Base-by-base conservation (phyloP, 2,113 vertebrate species). In the Xyliphius kryptos region DNA sequence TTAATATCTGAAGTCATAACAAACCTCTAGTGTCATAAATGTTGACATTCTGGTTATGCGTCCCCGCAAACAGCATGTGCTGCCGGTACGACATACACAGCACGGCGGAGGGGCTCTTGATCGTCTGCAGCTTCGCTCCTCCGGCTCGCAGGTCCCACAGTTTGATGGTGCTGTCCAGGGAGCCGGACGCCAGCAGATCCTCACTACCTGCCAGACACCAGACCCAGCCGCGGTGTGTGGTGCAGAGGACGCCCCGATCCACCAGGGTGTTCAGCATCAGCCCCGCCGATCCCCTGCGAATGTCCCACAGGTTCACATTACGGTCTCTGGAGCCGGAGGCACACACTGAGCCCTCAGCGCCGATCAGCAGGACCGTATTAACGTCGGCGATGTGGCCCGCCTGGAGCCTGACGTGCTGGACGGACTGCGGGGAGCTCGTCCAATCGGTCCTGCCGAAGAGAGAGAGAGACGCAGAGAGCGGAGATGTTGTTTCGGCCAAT, bases 211-310 rank as follows among this genome's bases (percentile, higher is more conserved):
- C 91, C 71, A 97, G 79, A 1, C 90, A 91, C 91, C 92, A 95
- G 2, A 94, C 94, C 94, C 94, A 97, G 22, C 94, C 94, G 71
- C 86, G 79, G 76, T 97, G 94, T 1, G 89, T 89, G 15, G 87
- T 90, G 20, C 86, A 89, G 9, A 81, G 83, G 17, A 74, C 85
- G 53, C 79, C 86, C 61, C 17, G 82, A 58, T 63, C 70, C 68
- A 55, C 81, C 78, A 87, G 17, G 2, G 78, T 87, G 38, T 73
- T 70, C 66, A 80, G 63, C 63, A 91, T 81, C 2, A 70, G 71
- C 3, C 84, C 87, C 17, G 56, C 75, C 5, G 85, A 76, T 0
- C 83, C 79, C 1, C 78, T 70, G 26, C 79, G 81, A 58, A 96
- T 74, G 76, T 95, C 91, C 94, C 94, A 97, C 26, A 97, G 78